Evolutionary conservation across 2,113 vertebrate genomes (phyloP).

Genomic region (Cygnus atratus): DNA sequence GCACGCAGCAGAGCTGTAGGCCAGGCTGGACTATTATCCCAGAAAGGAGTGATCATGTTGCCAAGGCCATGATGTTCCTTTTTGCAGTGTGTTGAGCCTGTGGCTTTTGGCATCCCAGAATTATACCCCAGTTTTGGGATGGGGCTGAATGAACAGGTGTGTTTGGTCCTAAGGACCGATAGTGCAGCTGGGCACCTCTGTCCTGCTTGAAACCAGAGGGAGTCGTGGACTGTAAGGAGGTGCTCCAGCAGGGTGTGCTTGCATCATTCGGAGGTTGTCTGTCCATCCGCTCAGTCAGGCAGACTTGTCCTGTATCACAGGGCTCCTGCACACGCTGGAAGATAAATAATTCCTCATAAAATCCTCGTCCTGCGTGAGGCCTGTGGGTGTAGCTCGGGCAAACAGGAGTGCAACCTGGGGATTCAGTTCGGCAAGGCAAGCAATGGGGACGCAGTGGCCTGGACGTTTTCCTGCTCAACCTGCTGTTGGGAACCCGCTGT

Average conservation of each 20-base stretch:
- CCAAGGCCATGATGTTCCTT: accelerated
- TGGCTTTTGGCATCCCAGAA: not conserved
- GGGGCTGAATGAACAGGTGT: not conserved
- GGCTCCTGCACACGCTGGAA: not conserved
- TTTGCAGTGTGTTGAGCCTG: not conserved
- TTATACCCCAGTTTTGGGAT: not conserved
- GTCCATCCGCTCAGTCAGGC: accelerated
- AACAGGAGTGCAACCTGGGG: not conserved
- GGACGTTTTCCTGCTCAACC: no score
- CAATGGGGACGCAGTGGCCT: not conserved
- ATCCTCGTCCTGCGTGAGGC: not conserved
- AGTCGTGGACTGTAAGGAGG: not conserved
- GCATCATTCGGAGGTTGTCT: accelerated
- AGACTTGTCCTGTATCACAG: accelerated
- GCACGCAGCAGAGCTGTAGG: not conserved
- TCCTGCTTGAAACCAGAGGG: not conserved
- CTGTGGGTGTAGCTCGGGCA: not conserved
- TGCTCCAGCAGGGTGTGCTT: accelerated
- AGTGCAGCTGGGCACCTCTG: not conserved
- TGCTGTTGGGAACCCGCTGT: no score
- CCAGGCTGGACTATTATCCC: no score
- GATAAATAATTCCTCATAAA: not conserved
- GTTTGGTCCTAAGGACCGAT: not conserved
- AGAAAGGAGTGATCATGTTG: accelerated
- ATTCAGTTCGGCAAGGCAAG: not conserved